Evolutionary conservation across 2,797 vertebrate species (phyloP).

Genomic region (Astyanax mexicanus): DNA sequence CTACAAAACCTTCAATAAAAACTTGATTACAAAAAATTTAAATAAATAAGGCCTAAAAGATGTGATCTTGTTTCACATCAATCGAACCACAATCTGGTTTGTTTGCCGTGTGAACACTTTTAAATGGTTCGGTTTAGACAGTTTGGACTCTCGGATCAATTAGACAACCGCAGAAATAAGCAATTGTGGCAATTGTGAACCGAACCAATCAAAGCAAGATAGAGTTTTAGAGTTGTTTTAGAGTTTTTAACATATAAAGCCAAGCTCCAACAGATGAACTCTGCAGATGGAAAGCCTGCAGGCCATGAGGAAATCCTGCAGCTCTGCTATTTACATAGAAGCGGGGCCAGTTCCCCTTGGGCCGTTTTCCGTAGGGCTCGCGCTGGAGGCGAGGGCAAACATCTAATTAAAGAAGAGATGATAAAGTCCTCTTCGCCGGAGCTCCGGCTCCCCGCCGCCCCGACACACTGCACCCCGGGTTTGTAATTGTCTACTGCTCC

Average conservation of each 20-base stretch:
- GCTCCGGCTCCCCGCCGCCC: conserved; percentile 37
- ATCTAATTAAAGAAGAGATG: conserved; percentile 60
- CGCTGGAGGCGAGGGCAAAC: conserved; percentile 31
- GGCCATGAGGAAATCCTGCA: conserved; percentile 26
- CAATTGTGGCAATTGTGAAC: too few species aligned
- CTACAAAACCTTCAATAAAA: too few species aligned
- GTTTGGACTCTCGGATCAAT: too few species aligned
- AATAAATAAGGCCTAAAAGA: too few species aligned
- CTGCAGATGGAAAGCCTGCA: conserved; percentile 15
- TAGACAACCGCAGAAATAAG: too few species aligned
- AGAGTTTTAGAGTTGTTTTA: too few species aligned
- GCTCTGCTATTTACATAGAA: conserved; percentile 49
- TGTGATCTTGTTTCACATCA: too few species aligned
- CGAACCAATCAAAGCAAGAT: not conserved
- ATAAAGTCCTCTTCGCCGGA: conserved; percentile 42
- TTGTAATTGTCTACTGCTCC: conserved; percentile 47
- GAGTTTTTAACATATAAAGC: not conserved
- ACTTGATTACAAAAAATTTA: too few species aligned
- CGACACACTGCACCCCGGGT: conserved; percentile 34
- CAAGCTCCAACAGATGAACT: conserved; percentile 22
- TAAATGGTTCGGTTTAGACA: too few species aligned
- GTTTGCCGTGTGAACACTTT: too few species aligned
- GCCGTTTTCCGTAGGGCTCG: conserved; percentile 28
- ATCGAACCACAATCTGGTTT: too few species aligned
- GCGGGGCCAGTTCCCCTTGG: not conserved